Percentiles rank a stretch among this genome's conserved stretches.
Evolutionary conservation across 2,797 vertebrate species (phyloP).

Genomic region (Sciurus vulgaris): DNA sequence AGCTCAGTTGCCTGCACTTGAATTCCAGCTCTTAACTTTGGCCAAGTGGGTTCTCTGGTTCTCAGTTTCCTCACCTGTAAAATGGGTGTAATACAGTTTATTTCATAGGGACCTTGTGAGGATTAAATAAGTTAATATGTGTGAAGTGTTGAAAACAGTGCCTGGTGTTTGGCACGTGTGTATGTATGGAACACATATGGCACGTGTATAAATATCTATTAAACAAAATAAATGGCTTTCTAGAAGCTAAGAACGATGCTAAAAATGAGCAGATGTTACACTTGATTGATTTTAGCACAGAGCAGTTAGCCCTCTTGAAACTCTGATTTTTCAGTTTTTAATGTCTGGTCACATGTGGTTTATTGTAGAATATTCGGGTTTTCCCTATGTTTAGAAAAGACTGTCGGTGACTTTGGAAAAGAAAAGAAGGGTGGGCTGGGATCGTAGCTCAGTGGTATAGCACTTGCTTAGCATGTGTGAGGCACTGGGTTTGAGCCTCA

Average conservation of each 20-base stretch:
- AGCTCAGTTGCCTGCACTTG: neutral
- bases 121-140: neutral
- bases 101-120: neutral
- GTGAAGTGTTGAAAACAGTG: neutral
- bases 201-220: neutral
- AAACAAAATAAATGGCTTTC: neutral
- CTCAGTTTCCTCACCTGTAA: constrained; percentile 15
- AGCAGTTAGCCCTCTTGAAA: neutral
- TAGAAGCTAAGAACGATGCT: neutral
- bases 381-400: neutral
- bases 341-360: neutral
- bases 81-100: neutral
- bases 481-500: no score
- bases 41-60: neutral
- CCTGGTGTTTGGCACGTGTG: neutral
- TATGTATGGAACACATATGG: neutral
- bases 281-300: neutral
- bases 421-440: neutral
- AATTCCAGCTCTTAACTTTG: neutral
- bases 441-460: no score
- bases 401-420: neutral
- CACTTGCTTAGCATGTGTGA: no score
- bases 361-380: neutral
- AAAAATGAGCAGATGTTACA: neutral
- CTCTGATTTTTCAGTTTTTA: neutral